Evolutionary conservation across 2,888 invertebrate species (phyloP), one percentile per base, ranked within the genome.

Genomic region (Hanleya hanleyi): DNA sequence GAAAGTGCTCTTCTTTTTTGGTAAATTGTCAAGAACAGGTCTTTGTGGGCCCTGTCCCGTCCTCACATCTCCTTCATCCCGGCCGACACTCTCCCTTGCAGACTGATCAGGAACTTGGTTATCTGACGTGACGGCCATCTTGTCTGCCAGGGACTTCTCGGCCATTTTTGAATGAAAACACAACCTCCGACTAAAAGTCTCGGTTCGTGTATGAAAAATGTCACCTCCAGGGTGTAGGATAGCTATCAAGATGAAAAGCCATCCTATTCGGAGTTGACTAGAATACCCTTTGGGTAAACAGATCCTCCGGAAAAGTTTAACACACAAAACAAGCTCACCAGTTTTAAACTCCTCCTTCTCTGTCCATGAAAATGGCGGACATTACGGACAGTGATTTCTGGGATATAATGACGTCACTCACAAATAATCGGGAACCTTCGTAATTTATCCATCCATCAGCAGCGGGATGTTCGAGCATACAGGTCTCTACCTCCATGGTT

Each of bases 1-100:
- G 93, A 96, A 97, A 86, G 96, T 96, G 91, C 96, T 95, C 91
- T 95, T 96, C 93, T 96, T 96, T 92, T 94, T 93, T 18, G 82
- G 83, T 26, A 79, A 73, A 50, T 73, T 79, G 67, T 85, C 82
- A 35, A 73, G 49, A 9, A 66, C 66, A 57, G 77, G 47, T 69
- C 75, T 81, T 26, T 71, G 70, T 49, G 67, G 73, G 69, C 70
- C 78, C 22, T 70, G 71, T 38, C 38, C 65, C 9, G 71, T 67
- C 67, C 77, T 82, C 37, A 75, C 74, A 41, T 85, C 84, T 12
- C 70, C 67, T 47, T 82, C 83, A 41, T 83, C 82, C 26, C 79
- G 77, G 35, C 75, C 73, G 38, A 77, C 73, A 35, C 73, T 76
- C 5, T 81, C 80, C 66, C 79, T 82, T 51, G 80, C 76, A 69